Percentiles rank a stretch among this genome's conserved stretches.
Conservation (phyloP, 2,113 vertebrate species). For the Seriola dumerili region DNA sequence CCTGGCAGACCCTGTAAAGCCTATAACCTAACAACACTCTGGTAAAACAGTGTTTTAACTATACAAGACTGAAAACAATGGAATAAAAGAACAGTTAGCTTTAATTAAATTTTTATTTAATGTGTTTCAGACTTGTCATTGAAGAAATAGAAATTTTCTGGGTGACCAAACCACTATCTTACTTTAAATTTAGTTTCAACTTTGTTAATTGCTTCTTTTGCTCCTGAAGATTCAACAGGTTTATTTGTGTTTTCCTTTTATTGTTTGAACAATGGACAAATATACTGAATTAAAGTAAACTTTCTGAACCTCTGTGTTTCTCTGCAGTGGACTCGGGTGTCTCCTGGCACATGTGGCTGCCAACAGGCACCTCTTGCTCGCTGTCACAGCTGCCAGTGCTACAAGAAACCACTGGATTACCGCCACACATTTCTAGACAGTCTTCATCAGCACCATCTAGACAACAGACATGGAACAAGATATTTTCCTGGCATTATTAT, state of each 20-base stretch:
- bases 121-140: constrained; percentile 12
- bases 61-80: constrained; percentile 1
- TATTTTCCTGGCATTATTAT: neutral
- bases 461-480: neutral
- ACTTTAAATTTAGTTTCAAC: neutral
- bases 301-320: constrained; percentile 65
- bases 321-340: constrained; percentile 29
- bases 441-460: constrained; percentile 43
- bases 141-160: neutral
- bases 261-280: neutral
- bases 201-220: neutral
- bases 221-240: neutral
- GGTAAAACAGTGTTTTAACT: constrained; percentile 25
- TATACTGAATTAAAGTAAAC: constrained; percentile 2
- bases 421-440: constrained; percentile 34
- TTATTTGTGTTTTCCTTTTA: neutral
- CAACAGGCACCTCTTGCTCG: constrained; percentile 79
- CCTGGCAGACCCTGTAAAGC: constrained; percentile 30
- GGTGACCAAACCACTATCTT: neutral
- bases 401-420: constrained; percentile 45
- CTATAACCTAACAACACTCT: neutral
- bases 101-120: constrained; percentile 15
- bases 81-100: neutral
- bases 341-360: constrained; percentile 45
- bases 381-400: constrained; percentile 31